Evolutionary conservation across 2,113 vertebrate genomes (phyloP), one percentile per base, ranked within the genome.

Genomic region (Ia io): DNA sequence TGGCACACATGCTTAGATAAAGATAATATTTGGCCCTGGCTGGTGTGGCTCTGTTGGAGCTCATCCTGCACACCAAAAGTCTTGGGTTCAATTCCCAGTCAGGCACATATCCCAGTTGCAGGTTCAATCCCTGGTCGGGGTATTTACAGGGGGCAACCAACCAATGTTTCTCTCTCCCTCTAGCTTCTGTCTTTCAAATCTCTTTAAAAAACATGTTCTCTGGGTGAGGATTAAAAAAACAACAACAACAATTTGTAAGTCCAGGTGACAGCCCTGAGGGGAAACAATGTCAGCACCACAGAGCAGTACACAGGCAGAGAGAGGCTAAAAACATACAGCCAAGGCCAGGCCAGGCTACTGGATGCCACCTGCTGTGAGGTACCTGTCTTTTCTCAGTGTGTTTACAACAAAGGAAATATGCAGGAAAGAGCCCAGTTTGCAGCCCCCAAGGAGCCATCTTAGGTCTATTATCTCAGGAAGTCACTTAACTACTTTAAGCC

Each of bases 311-410:
- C 4, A 84, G 35, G 70, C 37, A 40, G 20, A 5, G 3, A 35
- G 63, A 40, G 10, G 0, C 79, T 51, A 8, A 82, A 11, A 35
- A 78, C 22, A 76, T 44, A 14, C 63, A 63, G 32, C 1, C 40
- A 4, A 42, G 44, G 12, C 11, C n/a, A 22, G 23, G 2, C 16
- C 1, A 0, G 17, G 8, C 32, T 86, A 30, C 12, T 2, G 8
- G n/a, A 5, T 7, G 42, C 23, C 23, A 11, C 32, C 44, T 74
- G 32, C 2, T 16, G 2, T 20, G 42, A 91, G 9, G 11, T 17
- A 0, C 9, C 22, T 83, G 44, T 9, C 16, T 82, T 76, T 44
- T 2, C 42, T 56, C 47, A 37, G 17, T 28, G 20, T 42, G n/a
- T 53, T 87, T n/a, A 14, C 16, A 18, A 30, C 11, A n/a, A 9